Evolutionary conservation across 2,113 vertebrate genomes (phyloP).

Genomic region (Caretta caretta): DNA sequence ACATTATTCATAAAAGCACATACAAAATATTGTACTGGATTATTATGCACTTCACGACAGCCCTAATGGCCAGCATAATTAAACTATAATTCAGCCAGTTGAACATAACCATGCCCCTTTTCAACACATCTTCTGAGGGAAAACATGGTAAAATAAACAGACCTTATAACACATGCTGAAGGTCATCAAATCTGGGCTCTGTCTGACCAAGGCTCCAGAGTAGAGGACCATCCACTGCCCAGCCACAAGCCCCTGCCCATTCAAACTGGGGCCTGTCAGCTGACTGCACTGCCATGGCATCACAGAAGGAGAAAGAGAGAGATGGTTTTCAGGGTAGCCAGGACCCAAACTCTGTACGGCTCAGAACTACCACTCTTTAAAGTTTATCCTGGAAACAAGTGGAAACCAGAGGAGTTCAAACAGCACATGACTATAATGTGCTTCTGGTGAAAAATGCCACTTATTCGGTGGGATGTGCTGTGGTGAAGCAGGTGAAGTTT

Average conservation of each 20-base stretch:
- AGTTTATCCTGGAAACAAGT: neutral
- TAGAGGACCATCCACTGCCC: neutral
- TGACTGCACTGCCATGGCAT: rapidly evolving
- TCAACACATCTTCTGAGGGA: neutral
- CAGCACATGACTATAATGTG: neutral
- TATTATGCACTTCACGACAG: neutral
- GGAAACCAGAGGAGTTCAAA: neutral
- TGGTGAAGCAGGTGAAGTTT: neutral
- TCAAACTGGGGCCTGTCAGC: neutral
- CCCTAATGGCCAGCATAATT: neutral
- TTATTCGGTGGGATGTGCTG: neutral
- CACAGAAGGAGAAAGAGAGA: neutral
- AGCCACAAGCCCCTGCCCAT: neutral
- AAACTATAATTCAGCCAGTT: neutral
- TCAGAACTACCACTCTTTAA: neutral
- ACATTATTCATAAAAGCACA: neutral
- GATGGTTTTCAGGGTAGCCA: neutral
- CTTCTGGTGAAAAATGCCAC: neutral
- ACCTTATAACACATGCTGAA: neutral
- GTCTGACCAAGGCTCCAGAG: neutral
- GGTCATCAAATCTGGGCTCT: neutral
- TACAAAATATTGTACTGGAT: neutral
- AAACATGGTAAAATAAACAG: neutral
- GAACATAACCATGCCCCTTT: neutral
- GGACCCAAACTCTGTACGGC: rapidly evolving